Evolutionary conservation across 2,888 invertebrate genomes (phyloP).

Genomic region (Dynastes tityus): DNA sequence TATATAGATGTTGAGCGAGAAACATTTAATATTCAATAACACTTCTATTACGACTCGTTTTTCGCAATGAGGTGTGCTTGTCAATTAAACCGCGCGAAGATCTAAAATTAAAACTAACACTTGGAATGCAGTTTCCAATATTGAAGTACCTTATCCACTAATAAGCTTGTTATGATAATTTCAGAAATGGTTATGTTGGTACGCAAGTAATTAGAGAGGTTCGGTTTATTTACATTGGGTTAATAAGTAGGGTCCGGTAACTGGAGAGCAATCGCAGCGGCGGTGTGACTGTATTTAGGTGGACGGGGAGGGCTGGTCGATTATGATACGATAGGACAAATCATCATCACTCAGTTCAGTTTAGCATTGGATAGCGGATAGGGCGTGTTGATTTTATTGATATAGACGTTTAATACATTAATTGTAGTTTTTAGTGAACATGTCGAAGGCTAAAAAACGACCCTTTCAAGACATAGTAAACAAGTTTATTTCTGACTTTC

Average conservation of each 20-base stretch:
- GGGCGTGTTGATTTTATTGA: no score
- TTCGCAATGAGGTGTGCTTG: background rate
- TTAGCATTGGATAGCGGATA: no score
- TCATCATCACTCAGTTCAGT: no score
- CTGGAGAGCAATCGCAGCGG: no score
- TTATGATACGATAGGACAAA: no score
- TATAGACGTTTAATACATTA: no score
- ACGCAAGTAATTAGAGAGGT: background rate
- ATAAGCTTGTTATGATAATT: background rate
- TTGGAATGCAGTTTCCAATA: slow-evolving; percentile 2
- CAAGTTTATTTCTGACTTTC: no score
- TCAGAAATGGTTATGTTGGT: background rate
- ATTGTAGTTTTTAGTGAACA: no score
- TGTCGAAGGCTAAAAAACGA: no score
- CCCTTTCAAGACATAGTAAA: no score
- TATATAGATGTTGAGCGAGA: background rate
- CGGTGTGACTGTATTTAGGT: no score
- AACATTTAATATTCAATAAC: background rate
- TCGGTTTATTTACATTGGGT: background rate
- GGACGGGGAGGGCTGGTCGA: no score
- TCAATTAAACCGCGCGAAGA: background rate
- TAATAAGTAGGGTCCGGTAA: background rate
- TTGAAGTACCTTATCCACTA: background rate
- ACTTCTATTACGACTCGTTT: slow-evolving; percentile 3
- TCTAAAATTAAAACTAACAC: slow-evolving; percentile 1